Evolutionary conservation across 2,888 invertebrate species (phyloP).

Genomic region (Agrypnus murinus): DNA sequence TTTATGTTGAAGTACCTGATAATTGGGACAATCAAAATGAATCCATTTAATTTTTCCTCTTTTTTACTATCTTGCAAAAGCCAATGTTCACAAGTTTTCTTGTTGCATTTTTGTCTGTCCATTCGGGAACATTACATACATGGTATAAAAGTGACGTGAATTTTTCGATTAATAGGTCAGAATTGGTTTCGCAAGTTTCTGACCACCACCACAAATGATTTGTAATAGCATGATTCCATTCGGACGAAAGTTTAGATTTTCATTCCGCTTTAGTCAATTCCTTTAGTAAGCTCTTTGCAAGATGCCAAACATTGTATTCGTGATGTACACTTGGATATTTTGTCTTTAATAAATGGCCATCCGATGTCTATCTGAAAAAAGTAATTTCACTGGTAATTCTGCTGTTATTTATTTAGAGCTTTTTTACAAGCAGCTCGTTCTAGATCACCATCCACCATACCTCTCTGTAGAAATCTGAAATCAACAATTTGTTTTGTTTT

Average conservation of each 20-base stretch:
- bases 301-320: constrained; percentile 52
- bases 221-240: constrained; percentile 49
- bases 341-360: constrained; percentile 41
- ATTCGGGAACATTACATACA: constrained; percentile 42
- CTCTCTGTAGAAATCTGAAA: no score
- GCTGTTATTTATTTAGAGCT: constrained; percentile 42
- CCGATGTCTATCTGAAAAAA: constrained; percentile 52
- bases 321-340: no score
- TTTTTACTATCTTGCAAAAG: no score
- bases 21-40: constrained; percentile 30
- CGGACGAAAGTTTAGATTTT: constrained; percentile 30
- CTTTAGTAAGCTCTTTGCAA: constrained; percentile 50
- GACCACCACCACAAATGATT: constrained; percentile 40
- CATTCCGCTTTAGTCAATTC: constrained; percentile 43
- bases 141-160: no score
- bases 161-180: no score
- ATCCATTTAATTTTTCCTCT: constrained; percentile 26
- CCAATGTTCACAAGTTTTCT: no score
- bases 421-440: no score
- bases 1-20: constrained; percentile 15
- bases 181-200: no score
- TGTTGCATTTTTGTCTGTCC: no score
- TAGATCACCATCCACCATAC: no score
- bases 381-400: constrained; percentile 39
- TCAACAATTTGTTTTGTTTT: constrained; percentile 49